Evolutionary conservation across 2,888 invertebrate genomes (phyloP), one percentile per base, ranked within the genome.

Genomic region (Cyclophora punctaria): DNA sequence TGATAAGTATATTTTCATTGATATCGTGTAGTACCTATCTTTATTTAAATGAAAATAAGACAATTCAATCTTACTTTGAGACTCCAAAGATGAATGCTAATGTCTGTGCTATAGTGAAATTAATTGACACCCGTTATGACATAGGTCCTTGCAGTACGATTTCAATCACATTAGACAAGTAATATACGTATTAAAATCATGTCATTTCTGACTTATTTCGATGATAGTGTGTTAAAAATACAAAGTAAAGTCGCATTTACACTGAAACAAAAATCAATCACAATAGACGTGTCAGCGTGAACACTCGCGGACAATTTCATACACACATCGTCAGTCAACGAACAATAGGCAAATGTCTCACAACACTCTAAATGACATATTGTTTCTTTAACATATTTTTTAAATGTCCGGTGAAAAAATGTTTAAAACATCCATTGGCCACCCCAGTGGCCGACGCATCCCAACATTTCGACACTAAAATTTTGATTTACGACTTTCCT

Each of bases 401-500:
- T 67, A 66, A 71, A 63, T 67, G 64, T 63, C 69, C 68, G 61
- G 69, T 62, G 69, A 78, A 79, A 80, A 76, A 76, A 72, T 64
- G 63, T 69, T 71, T 67, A 73, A 74, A 65, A 60, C 58, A 4
- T 6, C n/a, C 20, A 33, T 7, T 66, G 87, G 83, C 87, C 87
- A 86, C 87, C 85, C 86, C 84, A 83, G 85, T 84, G 85, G 85
- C 83, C 78, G 71, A 77, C 78, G 80, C 85, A 84, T 87, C 87
- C 80, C 81, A 85, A 86, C 84, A 86, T 85, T 87, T 86, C 81
- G 83, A 82, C 84, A 86, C 83, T 87, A 88, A 88, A 88, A 86
- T 84, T 80, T 84, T 88, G 87, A 88, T 87, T 87, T 88, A 88
- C 82, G 79, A 73, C 85, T 76, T 75, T 79, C 73, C 81, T 73